phyloP scores from a whole-genome alignment of 1,140 invertebrate species.

The Artemia franciscana region DNA sequence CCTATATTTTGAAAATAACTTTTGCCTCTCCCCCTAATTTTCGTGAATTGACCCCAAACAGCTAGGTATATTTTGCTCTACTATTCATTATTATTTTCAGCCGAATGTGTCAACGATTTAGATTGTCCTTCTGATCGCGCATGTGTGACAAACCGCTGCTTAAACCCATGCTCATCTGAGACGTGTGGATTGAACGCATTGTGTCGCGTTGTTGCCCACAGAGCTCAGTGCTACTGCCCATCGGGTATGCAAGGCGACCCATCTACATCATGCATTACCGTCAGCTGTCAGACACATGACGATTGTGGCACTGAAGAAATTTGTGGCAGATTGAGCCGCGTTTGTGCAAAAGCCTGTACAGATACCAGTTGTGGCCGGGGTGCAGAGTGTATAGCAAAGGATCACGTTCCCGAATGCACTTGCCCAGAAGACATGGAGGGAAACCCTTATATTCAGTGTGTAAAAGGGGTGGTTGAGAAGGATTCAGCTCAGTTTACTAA shows the following conservation, averaged over 20 bases:
- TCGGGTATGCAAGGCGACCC: conserved; percentile 60
- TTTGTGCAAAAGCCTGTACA: conserved; percentile 57
- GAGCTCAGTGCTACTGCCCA: conserved; percentile 55
- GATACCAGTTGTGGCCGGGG: conserved; percentile 44
- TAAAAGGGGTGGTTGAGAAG: conserved; percentile 11
- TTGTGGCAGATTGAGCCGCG: conserved; percentile 55
- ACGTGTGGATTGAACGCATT: conserved; percentile 52
- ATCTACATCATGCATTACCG: conserved; percentile 47
- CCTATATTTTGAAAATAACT: too few species aligned
- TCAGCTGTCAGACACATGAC: conserved; percentile 63
- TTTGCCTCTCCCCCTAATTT: too few species aligned
- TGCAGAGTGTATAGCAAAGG: conserved; percentile 41
- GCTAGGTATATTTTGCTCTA: too few species aligned
- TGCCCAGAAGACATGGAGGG: conserved; percentile 47
- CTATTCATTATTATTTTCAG: too few species aligned
- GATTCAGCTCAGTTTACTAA: neutral
- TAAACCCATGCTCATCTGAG: conserved; percentile 43
- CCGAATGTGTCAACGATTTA: conserved; percentile 51
- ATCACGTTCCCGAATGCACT: conserved; percentile 50
- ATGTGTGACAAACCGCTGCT: conserved; percentile 48
- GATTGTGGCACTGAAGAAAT: conserved; percentile 64
- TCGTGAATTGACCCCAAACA: too few species aligned
- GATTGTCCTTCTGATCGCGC: conserved; percentile 68
- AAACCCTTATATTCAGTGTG: conserved; percentile 51
- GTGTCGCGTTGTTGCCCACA: conserved; percentile 45